phyloP scores from a whole-genome alignment of 2,888 invertebrate species.

The Thereva unica region DNA sequence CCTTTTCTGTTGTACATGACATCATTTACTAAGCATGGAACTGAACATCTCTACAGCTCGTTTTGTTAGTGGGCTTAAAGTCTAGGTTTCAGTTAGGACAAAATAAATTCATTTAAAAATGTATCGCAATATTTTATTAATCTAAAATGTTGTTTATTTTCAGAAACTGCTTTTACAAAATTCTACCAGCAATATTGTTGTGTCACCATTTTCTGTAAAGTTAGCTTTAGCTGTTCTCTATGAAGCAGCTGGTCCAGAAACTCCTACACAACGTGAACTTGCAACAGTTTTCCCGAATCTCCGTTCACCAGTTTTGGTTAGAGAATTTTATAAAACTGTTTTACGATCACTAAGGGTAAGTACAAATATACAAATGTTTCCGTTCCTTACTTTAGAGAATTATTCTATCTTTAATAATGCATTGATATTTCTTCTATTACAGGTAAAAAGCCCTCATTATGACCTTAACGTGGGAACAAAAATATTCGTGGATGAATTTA shows the following conservation, averaged over 20 bases:
- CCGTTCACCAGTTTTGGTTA: conserved; percentile 40
- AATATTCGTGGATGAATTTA: conserved; percentile 64
- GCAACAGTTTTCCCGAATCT: conserved; percentile 40
- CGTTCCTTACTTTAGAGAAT: no score
- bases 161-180: conserved; percentile 49
- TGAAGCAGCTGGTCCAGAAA: conserved; percentile 66
- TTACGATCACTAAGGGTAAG: conserved; percentile 41
- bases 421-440: not conserved
- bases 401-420: not conserved
- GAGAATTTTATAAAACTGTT: conserved; percentile 53
- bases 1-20: no score
- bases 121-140: not conserved
- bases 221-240: conserved; percentile 72
- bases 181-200: conserved; percentile 64
- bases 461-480: conserved; percentile 68
- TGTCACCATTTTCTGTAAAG: conserved; percentile 79
- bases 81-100: no score
- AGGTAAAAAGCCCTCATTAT: conserved; percentile 56
- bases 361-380: not conserved
- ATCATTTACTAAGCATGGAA: no score
- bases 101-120: no score
- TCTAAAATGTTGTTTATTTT: conserved; percentile 20
- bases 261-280: conserved; percentile 47
- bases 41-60: no score
- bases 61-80: no score